A percentile compares a stretch with the other conserved stretches of the same genome.
These are phyloP conservation scores for Cyanoramphus novaezelandiae DNA, from an alignment of 2,113 vertebrate species.

Conservation along the genomic window DNA sequence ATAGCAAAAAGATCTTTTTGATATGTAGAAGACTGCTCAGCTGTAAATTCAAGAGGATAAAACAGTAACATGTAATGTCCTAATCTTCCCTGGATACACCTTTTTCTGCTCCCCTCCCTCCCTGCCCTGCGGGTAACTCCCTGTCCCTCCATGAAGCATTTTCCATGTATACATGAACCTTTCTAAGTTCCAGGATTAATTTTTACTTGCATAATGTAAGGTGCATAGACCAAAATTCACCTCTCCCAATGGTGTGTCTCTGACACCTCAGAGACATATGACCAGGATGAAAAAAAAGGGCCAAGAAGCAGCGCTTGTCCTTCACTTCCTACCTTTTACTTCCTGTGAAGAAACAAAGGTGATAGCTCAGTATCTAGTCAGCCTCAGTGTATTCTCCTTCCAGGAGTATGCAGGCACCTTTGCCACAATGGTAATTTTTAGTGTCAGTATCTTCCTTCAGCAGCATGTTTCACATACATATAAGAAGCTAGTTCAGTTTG, in stretches of 20 bases:
- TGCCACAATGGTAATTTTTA: neutral
- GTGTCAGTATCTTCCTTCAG: neutral
- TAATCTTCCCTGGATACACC: neutral
- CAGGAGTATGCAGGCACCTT: neutral
- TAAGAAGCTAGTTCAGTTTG: neutral
- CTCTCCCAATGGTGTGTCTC: neutral
- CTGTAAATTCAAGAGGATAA: neutral
- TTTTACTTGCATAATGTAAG: neutral
- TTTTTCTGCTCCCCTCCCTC: neutral
- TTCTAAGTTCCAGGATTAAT: neutral
- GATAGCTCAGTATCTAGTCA: neutral
- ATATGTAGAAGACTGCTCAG: neutral
- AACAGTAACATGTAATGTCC: neutral
- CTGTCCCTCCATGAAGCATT: neutral
- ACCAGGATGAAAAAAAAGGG: neutral
- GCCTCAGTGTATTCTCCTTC: neutral
- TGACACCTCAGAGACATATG: neutral
- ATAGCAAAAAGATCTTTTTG: neutral
- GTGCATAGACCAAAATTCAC: neutral
- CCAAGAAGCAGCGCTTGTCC: neutral
- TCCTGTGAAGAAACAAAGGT: neutral
- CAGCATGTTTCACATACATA: fast-evolving
- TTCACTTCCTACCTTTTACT: neutral
- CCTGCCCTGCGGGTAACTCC: neutral
- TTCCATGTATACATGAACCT: neutral